Conservation (phyloP, 2,888 invertebrate genomes). For the Perizoma affinitatum region DNA sequence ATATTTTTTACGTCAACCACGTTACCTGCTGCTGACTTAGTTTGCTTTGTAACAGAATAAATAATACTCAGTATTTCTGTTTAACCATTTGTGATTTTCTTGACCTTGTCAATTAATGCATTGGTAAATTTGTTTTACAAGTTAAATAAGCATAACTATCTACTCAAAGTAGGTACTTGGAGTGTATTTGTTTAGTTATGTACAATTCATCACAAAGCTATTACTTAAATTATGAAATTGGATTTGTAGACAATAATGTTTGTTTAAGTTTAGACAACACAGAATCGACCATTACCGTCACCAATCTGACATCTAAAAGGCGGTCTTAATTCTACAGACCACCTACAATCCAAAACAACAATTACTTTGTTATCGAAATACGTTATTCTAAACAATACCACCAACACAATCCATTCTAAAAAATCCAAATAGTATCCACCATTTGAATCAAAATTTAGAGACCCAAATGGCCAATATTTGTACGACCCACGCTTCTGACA, state of each 20-base stretch:
- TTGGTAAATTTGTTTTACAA: constrained; percentile 24
- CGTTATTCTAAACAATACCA: constrained; percentile 18
- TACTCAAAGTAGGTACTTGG: not conserved
- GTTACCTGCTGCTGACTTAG: too few relatives aligned
- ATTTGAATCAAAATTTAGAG: constrained; percentile 24
- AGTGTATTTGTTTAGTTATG: too few relatives aligned
- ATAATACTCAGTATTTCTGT: not conserved
- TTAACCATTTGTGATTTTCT: constrained; percentile 22
- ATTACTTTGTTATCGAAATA: not conserved
- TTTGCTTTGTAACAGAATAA: constrained; percentile 17
- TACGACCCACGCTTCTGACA: constrained; percentile 34
- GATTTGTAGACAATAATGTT: too few relatives aligned
- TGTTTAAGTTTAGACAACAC: too few relatives aligned
- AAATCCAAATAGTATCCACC: constrained; percentile 14
- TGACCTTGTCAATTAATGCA: constrained; percentile 33
- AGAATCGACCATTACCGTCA: too few relatives aligned
- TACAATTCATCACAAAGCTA: too few relatives aligned
- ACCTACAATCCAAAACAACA: constrained; percentile 8
- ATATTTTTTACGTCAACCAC: constrained; percentile 26
- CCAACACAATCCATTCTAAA: constrained; percentile 23
- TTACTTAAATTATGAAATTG: too few relatives aligned
- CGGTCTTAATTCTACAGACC: too few relatives aligned
- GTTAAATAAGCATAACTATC: constrained; percentile 4
- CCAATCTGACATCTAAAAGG: too few relatives aligned
- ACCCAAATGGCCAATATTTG: constrained; percentile 38